These are phyloP conservation scores for Mesocentrotus franciscanus DNA, from an alignment of 53 echinoderm and acorn worm species.

Conservation along the genomic window DNA sequence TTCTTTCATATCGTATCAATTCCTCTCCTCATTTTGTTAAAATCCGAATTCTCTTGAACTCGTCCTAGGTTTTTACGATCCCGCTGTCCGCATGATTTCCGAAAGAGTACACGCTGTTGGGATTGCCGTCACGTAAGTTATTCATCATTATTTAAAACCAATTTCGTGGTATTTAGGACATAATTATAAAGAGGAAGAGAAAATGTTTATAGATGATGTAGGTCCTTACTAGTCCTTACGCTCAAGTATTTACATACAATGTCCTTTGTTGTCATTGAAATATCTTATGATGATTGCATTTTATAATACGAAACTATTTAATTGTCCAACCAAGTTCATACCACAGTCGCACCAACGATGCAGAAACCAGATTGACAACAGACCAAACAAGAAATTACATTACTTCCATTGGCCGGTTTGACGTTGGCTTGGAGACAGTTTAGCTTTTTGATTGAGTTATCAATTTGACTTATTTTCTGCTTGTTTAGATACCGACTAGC, in stretches of 20 bases:
- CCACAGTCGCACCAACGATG: too few species aligned
- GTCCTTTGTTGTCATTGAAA: too few species aligned
- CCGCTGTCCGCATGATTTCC: not conserved
- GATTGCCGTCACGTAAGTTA: constrained; percentile 50
- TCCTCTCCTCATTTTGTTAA: too few species aligned
- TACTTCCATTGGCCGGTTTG: too few species aligned
- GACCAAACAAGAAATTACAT: too few species aligned
- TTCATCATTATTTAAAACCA: not conserved
- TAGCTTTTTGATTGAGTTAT: too few species aligned
- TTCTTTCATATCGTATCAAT: too few species aligned
- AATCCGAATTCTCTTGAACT: not conserved
- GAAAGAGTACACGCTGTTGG: constrained; percentile 20
- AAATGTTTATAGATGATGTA: not conserved
- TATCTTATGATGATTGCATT: too few species aligned
- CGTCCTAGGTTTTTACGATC: constrained; percentile 21
- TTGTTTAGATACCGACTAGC: constrained; percentile 78
- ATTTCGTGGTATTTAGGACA: not conserved
- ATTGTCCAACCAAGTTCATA: too few species aligned
- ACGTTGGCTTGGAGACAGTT: too few species aligned
- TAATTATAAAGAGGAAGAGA: not conserved
- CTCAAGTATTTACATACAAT: not conserved
- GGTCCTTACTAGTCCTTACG: not conserved
- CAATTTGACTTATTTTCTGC: not conserved
- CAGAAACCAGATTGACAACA: too few species aligned
- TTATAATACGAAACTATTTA: too few species aligned